phyloP scores from a whole-genome alignment of 2,888 invertebrate genomes.

The Tachina grossa region DNA sequence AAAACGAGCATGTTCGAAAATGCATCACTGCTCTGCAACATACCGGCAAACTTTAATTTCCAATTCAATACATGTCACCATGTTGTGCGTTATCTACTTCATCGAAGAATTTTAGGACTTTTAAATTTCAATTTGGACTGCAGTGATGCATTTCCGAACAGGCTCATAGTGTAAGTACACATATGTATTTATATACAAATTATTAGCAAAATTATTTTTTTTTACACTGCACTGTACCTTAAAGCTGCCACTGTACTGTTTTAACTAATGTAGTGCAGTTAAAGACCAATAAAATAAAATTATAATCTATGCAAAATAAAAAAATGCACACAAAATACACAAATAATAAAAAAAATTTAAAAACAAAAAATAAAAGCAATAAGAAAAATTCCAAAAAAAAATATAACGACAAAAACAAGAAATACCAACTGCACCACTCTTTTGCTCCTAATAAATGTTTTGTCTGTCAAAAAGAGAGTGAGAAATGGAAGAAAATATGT shows the following conservation, averaged over 20 bases:
- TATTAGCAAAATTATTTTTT: too few relatives aligned
- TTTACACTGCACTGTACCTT: too few relatives aligned
- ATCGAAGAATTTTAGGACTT: too few relatives aligned
- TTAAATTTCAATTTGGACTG: too few relatives aligned
- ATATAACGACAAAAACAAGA: constrained; percentile 43
- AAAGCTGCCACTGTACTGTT: too few relatives aligned
- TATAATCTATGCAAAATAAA: constrained; percentile 42
- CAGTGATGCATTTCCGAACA: too few relatives aligned
- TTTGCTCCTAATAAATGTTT: constrained; percentile 14
- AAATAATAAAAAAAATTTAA: constrained; percentile 27
- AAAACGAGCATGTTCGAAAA: too few relatives aligned
- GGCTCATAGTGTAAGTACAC: too few relatives aligned
- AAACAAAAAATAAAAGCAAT: constrained; percentile 52
- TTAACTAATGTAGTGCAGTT: neutral
- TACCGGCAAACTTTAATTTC: too few relatives aligned
- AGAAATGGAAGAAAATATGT: constrained; percentile 19
- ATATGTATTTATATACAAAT: neutral
- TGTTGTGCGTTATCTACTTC: too few relatives aligned
- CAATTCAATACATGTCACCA: too few relatives aligned
- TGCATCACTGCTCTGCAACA: too few relatives aligned
- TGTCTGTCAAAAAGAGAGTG: constrained; percentile 24
- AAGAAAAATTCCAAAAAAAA: constrained; percentile 46
- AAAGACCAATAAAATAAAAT: constrained; percentile 17
- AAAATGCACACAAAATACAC: constrained; percentile 73
- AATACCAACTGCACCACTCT: constrained; percentile 37